Percentiles rank a stretch among this genome's conserved stretches.
These are phyloP conservation scores for Spilosoma lubricipeda DNA, from an alignment of 2,888 invertebrate genomes.

Conservation along the genomic window DNA sequence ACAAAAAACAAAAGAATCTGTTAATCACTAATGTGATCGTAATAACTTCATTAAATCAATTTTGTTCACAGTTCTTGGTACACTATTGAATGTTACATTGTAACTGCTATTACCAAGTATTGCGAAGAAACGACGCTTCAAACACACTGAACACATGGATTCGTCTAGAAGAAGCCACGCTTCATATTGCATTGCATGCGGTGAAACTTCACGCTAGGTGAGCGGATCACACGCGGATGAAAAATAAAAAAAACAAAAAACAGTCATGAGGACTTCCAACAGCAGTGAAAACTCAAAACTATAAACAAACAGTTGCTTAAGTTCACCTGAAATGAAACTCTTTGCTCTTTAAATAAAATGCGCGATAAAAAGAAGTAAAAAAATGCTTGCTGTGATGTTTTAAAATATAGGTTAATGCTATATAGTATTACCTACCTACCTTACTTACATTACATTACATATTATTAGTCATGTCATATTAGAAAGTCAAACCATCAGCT, in stretches of 20 bases:
- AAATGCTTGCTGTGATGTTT: too few species aligned
- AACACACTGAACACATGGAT: slow-evolving; percentile 2
- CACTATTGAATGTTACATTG: background rate
- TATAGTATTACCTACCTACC: too few species aligned
- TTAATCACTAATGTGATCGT: background rate
- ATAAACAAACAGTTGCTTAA: too few species aligned
- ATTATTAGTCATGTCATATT: too few species aligned
- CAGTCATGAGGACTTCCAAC: too few species aligned
- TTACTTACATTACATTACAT: too few species aligned
- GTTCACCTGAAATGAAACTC: too few species aligned
- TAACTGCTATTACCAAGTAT: background rate
- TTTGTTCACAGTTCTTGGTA: background rate
- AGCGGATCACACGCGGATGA: background rate
- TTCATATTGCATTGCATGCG: slow-evolving; percentile 8
- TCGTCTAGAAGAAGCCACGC: slow-evolving; percentile 4
- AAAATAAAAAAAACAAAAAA: background rate
- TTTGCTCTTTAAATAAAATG: too few species aligned
- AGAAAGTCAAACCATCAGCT: too few species aligned
- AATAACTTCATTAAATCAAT: background rate
- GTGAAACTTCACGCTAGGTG: slow-evolving; percentile 8
- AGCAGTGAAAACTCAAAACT: too few species aligned
- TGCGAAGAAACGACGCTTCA: background rate
- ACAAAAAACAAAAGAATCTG: background rate
- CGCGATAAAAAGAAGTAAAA: too few species aligned
- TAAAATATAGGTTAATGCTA: too few species aligned